phyloP scores from a whole-genome alignment of 1,140 invertebrate species.

The Pararge aegeria region DNA sequence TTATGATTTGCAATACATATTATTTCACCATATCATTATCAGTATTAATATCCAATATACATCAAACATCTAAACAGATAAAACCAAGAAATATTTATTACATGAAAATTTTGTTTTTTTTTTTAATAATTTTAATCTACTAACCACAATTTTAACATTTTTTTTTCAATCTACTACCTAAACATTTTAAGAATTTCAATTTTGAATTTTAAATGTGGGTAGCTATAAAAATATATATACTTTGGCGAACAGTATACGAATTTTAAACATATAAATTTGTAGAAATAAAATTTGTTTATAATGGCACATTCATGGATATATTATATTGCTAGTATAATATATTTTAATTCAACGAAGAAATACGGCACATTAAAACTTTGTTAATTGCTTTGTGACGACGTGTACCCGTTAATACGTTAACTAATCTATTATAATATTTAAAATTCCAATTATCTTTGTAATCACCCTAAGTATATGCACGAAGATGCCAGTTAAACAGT shows the following conservation, averaged over 20 bases:
- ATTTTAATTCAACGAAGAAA: conserved; percentile 20
- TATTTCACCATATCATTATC: conserved; percentile 57
- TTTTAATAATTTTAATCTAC: conserved; percentile 25
- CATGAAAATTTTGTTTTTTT: conserved; percentile 23
- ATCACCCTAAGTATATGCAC: conserved; percentile 39
- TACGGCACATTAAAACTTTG: conserved; percentile 11
- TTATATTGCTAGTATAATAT: conserved; percentile 17
- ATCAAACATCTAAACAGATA: conserved; percentile 28
- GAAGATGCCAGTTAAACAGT: conserved; percentile 57
- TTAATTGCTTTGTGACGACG: conserved; percentile 31
- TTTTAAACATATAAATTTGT: conserved; percentile 49
- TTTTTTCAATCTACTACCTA: conserved; percentile 35
- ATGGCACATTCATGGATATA: conserved; percentile 63
- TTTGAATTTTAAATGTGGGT: conserved; percentile 57
- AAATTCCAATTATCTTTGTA: conserved; percentile 6
- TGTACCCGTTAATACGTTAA: conserved; percentile 13
- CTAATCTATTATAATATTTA: conserved; percentile 9
- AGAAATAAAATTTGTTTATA: conserved; percentile 49
- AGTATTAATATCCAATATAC: conserved; percentile 26
- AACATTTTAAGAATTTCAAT: conserved; percentile 36
- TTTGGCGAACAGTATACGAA: conserved; percentile 66
- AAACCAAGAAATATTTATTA: conserved; percentile 25
- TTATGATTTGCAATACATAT: conserved; percentile 40
- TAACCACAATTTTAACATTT: conserved; percentile 30
- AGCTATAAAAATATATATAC: conserved; percentile 75